These are phyloP conservation scores for Pipa parva DNA, from an alignment of 2,113 vertebrate species.

Conservation along the genomic window DNA sequence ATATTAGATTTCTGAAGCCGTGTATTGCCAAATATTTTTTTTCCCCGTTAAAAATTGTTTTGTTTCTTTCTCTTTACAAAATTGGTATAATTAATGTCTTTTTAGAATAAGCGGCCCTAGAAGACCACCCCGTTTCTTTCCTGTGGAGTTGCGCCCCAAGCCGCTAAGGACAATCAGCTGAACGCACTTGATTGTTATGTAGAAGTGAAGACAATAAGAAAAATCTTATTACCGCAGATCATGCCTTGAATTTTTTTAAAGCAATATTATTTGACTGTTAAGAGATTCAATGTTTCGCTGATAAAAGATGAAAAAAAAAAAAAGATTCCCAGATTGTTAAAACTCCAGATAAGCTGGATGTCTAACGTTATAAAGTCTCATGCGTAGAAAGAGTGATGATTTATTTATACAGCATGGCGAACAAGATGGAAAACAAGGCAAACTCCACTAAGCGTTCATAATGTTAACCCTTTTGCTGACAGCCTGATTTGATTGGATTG, in stretches of 20 bases:
- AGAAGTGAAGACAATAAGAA: not conserved
- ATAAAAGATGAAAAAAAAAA: slow-evolving; percentile 4
- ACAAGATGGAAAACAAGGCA: not conserved
- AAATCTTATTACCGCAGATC: too few species aligned
- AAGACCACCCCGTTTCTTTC: not conserved
- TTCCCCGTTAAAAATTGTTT: too few species aligned
- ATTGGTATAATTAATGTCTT: too few species aligned
- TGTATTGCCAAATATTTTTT: too few species aligned
- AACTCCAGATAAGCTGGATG: slow-evolving; percentile 7
- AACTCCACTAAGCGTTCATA: not conserved
- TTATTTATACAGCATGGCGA: not conserved
- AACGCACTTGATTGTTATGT: not conserved
- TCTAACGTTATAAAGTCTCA: slow-evolving; percentile 6
- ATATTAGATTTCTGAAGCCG: too few species aligned
- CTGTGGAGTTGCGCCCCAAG: not conserved
- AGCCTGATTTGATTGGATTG: too few species aligned
- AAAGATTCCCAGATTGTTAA: slow-evolving; percentile 1
- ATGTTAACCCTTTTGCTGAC: not conserved
- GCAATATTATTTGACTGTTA: slow-evolving; percentile 6
- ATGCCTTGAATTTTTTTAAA: not conserved
- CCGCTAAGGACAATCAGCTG: not conserved
- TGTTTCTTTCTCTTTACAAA: too few species aligned
- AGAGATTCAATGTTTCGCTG: not conserved
- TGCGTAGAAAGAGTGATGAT: slow-evolving; percentile 29
- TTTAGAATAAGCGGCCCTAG: too few species aligned